Percentiles rank a stretch among this genome's conserved stretches.
phyloP scores from a whole-genome alignment of 1,140 invertebrate genomes.

The Monomorium pharaonis region DNA sequence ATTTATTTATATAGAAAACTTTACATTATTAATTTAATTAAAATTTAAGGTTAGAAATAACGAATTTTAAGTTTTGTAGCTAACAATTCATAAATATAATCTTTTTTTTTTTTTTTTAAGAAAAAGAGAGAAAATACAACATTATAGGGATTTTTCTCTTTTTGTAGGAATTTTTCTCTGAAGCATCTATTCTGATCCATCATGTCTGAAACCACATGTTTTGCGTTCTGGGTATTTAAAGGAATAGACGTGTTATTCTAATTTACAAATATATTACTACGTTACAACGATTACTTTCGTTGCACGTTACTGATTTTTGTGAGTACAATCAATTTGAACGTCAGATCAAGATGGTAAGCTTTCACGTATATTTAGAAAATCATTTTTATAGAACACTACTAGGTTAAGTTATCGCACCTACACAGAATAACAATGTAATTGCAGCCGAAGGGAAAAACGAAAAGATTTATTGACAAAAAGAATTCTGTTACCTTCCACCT shows the following conservation, averaged over 20 bases:
- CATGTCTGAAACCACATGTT: neutral
- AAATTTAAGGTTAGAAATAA: too few species aligned
- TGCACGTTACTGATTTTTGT: neutral
- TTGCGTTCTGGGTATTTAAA: neutral
- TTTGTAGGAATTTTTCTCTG: neutral
- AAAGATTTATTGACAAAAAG: slow-evolving; percentile 97
- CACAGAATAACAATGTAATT: slow-evolving; percentile 71
- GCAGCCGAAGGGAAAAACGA: slow-evolving; percentile 89
- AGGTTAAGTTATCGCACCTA: neutral
- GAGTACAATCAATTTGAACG: neutral
- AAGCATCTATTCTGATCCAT: neutral
- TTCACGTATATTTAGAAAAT: neutral
- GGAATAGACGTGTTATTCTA: neutral
- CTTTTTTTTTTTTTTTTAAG: too few species aligned
- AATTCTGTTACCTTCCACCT: slow-evolving; percentile 96
- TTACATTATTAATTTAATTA: too few species aligned
- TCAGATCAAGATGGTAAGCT: slow-evolving; percentile 58
- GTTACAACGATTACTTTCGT: neutral
- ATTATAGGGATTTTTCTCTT: neutral
- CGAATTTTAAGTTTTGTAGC: too few species aligned
- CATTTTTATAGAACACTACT: neutral
- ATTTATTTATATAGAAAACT: too few species aligned
- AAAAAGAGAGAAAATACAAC: too few species aligned
- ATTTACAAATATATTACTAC: neutral
- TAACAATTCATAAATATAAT: too few species aligned